Evolutionary conservation across 2,113 vertebrate genomes (phyloP), one percentile per base, ranked within the genome.

Genomic region (Oreotrochilus melanogaster): DNA sequence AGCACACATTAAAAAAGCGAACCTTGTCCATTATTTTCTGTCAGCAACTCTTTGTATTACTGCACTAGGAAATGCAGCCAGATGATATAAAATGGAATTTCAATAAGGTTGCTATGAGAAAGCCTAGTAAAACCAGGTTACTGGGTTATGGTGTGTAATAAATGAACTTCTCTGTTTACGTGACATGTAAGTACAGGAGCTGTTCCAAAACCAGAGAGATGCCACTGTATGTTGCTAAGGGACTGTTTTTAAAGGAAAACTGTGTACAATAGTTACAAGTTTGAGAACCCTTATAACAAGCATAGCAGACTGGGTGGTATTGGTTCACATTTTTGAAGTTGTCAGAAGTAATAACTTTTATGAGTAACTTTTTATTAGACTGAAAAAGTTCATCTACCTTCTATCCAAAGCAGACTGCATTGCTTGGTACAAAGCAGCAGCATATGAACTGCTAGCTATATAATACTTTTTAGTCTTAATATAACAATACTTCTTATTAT

Each of bases 311-410:
- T 91, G 92, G 95, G 94, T 95, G 95, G 94, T 89, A 93, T 78
- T 89, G 78, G 31, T 69, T 93, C 62, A 76, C 71, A 66, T 91
- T 86, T 92, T 89, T 89, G 83, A 90, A 88, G 93, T 90, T 90
- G 95, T 89, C 94, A 93, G 43, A 93, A 94, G 72, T 61, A 93
- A 96, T 90, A 92, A 85, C 67, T 71, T 88, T 81, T 89, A 93
- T 65, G 85, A 82, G 66, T 33, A 82, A 37, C 50, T 69, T 85
- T 25, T 93, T 57, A 80, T 86, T 83, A 92, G 50, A 56, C 51
- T 72, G 73, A 79, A 83, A 89, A 86, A 85, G n/a, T 70, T 83
- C 88, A 89, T 39, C 71, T 51, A 6, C 14, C 47, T 30, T 74
- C 64, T 69, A 33, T 24, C 67, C 70, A 43, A 74, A 91, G 72